Evolutionary conservation across 2,797 vertebrate genomes (phyloP), one percentile per base, ranked within the genome.

Genomic region (Podarcis lilfordi): DNA sequence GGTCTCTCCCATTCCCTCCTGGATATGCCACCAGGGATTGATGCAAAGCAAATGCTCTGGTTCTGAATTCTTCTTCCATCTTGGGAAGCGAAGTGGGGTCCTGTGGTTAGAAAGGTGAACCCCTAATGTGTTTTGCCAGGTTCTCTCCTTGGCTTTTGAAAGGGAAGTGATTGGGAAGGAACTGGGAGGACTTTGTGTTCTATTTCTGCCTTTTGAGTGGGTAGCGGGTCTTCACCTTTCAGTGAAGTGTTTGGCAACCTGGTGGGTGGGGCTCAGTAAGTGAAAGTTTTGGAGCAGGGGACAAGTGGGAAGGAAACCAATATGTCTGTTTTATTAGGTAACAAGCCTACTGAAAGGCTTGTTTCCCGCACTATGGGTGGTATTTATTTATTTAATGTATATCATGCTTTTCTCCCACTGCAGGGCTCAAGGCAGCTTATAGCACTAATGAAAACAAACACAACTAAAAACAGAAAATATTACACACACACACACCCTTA

Each of bases 131-230:
- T 23, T 5, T 61, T 55, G 9, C 35, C 27, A 59, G 27, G 75
- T 68, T 86, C 64, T 71, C 25, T 50, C 61, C 80, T 72, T 5
- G 17, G 61, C 21, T 78, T 86, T 50, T 43, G 61, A 45, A 45
- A 25, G 61, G 23, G 64, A 25, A 78, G 71, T 7, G 45, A 35
- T 50, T 27, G 50, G n/a, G 50, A 75, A 66, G 84, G 59, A 66
- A 43, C 19, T 77, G 55, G 59, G 74, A 79, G n/a, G 76, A 35
- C 35, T 86, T 43, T 64, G 17, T 8, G 25, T 86, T 59, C 61
- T 69, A 80, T 86, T 86, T 80, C 76, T 86, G 45, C 17, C n/a
- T 80, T 19, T 23, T 59, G 78, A 61, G 78, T 80, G 85, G 35
- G 85, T 72, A 71, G 32, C 2, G 19, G 3, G 37, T 61, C 55